Percentiles rank a stretch among this genome's conserved stretches.
Evolutionary conservation across 2,113 vertebrate species (phyloP).

Genomic region (Verasper variegatus): DNA sequence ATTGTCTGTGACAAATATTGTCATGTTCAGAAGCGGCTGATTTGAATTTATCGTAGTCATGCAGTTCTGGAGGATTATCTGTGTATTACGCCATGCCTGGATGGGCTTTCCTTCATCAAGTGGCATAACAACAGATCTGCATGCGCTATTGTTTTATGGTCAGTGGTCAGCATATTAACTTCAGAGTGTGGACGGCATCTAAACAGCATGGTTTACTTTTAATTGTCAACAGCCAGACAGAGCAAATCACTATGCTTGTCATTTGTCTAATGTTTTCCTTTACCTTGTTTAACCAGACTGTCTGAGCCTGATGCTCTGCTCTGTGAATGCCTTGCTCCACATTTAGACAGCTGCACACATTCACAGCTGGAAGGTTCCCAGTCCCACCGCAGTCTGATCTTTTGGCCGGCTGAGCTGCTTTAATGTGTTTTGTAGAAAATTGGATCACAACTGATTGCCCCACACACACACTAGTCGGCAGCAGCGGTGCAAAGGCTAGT

Average conservation of each 20-base stretch:
- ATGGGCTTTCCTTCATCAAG: conserved; percentile 1
- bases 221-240: conserved; percentile 26
- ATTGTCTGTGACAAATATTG: conserved; percentile 11
- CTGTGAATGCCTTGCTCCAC: conserved; percentile 24
- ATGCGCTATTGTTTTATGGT: conserved; percentile 1
- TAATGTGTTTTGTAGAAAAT: conserved; percentile 62
- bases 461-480: conserved; percentile 30
- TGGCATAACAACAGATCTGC: neutral
- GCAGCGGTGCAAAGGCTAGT: conserved; percentile 30
- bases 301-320: conserved; percentile 2
- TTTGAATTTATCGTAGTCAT: neutral
- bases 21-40: neutral
- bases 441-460: conserved; percentile 44
- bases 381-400: conserved; percentile 52
- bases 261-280: neutral
- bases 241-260: neutral
- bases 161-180: neutral
- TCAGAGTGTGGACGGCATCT: neutral
- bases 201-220: conserved; percentile 9
- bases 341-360: conserved; percentile 46
- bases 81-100: neutral
- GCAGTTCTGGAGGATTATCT: conserved; percentile 11
- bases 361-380: conserved; percentile 61
- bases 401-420: conserved; percentile 55
- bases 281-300: conserved; percentile 22